phyloP scores from a whole-genome alignment of 2,888 invertebrate genomes.

The Onchidella celtica region DNA sequence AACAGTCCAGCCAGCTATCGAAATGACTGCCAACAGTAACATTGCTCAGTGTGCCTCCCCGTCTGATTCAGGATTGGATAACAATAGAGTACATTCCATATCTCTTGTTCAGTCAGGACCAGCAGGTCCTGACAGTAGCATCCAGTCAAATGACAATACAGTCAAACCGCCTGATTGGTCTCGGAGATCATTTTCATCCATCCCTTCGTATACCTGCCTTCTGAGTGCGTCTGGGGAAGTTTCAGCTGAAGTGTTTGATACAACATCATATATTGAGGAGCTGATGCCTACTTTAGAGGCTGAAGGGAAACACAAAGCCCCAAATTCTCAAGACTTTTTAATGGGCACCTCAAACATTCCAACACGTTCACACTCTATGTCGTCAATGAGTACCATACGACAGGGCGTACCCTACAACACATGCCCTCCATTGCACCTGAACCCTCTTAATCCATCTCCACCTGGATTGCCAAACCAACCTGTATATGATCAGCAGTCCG shows the following conservation, averaged over 20 bases:
- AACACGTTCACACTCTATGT: constrained; percentile 43
- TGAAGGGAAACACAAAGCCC: neutral
- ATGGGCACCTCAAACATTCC: constrained; percentile 7
- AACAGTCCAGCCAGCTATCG: neutral
- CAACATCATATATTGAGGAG: constrained; percentile 41
- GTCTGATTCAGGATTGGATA: neutral
- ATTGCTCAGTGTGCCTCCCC: neutral
- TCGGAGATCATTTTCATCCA: constrained; percentile 47
- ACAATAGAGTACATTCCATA: neutral
- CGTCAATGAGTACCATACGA: constrained; percentile 24
- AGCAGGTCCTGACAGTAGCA: neutral
- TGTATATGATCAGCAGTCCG: neutral
- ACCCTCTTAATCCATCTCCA: neutral
- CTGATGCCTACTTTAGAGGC: constrained; percentile 22
- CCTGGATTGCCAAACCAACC: neutral
- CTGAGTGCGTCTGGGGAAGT: constrained; percentile 49
- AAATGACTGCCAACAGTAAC: neutral
- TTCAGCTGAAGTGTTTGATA: constrained; percentile 42
- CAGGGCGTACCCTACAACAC: constrained; percentile 43
- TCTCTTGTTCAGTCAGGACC: neutral
- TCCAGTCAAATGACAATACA: neutral
- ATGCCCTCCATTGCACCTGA: neutral
- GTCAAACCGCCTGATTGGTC: constrained; percentile 18
- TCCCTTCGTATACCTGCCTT: constrained; percentile 49
- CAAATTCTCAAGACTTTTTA: neutral